Evolutionary conservation across 1,140 invertebrate species (phyloP), one percentile per base, ranked within the genome.

Genomic region (Eriocheir sinensis): DNA sequence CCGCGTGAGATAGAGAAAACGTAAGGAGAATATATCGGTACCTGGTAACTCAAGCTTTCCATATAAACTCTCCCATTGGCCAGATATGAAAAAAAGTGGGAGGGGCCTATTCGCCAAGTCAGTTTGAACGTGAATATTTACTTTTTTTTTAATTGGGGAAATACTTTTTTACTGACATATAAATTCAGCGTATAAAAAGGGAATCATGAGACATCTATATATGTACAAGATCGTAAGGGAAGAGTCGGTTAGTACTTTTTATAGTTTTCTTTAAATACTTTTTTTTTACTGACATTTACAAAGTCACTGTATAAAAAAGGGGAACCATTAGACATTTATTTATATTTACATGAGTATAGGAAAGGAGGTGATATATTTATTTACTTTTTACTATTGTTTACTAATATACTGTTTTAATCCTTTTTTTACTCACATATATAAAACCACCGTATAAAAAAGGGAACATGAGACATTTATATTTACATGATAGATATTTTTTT

Each of bases 271-370:
- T 21, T n/a, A 72, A 6, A 21, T 72, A 72, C 60, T n/a, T 72
- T n/a, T 72, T 72, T 72, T 4, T 48, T n/a, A n/a, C n/a, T n/a
- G n/a, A n/a, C n/a, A n/a, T n/a, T n/a, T n/a, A 72, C n/a, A n/a
- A 72, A n/a, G n/a, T n/a, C 60, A n/a, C 60, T 72, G n/a, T 72
- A 72, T 72, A 72, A 72, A 72, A 72, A 72, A n/a, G n/a, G n/a
- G n/a, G n/a, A n/a, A n/a, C n/a, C n/a, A n/a, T n/a, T n/a, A n/a
- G n/a, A n/a, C n/a, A n/a, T n/a, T n/a, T n/a, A n/a, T n/a, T n/a
- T n/a, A n/a, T n/a, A n/a, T n/a, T n/a, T n/a, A n/a, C n/a, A n/a
- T n/a, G n/a, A n/a, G n/a, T n/a, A n/a, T n/a, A n/a, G n/a, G n/a
- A n/a, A n/a, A n/a, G n/a, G n/a, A n/a, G n/a, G n/a, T n/a, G n/a